Evolutionary conservation across 2,888 invertebrate genomes (phyloP), one percentile per base, ranked within the genome.

Genomic region (Polydrusus cervinus): DNA sequence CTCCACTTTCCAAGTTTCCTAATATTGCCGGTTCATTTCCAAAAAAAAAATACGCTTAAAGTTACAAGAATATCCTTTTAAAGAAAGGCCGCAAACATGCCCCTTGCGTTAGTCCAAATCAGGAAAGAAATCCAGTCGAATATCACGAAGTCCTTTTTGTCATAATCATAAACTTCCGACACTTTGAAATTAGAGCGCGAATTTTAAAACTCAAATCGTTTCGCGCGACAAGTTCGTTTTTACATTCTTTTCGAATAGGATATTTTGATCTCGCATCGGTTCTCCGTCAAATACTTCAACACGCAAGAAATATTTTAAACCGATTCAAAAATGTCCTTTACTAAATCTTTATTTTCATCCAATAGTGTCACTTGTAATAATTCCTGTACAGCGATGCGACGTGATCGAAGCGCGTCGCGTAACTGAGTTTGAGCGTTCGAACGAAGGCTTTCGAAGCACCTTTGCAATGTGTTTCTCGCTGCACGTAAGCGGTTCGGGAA

Each of bases 401-500:
- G 55, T 62, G 10, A 47, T 43, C 66, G 66, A 60, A 70, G 25
- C 75, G 75, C 71, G 51, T 43, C 61, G 51, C 68, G 38, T 25
- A 18, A 43, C 71, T 75, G 62, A 75, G 45, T 67, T 75, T 18
- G 18, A 70, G 69, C 49, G 25, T 70, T 71, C 64, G 72, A 66
- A 43, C 25, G 65, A 67, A 69, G 68, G 57, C 49, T 55, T 55
- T 57, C 71, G 66, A 75, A 72, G 57, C 71, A 67, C 71, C 71
- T 69, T 69, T 69, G 64, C 45, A 57, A 49, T 72, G 45, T 75
- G 76, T 57, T 69, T 68, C 65, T 69, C 14, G 90, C 90, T 90
- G 89, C 88, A 85, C 85, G 86, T 85, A 85, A 85, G 82, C 84
- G 81, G 87, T 80, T 51, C 71, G 60, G 73, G 16, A 66, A 51